Base-by-base conservation (phyloP, 2,113 vertebrate genomes). In the Strix aluco region DNA sequence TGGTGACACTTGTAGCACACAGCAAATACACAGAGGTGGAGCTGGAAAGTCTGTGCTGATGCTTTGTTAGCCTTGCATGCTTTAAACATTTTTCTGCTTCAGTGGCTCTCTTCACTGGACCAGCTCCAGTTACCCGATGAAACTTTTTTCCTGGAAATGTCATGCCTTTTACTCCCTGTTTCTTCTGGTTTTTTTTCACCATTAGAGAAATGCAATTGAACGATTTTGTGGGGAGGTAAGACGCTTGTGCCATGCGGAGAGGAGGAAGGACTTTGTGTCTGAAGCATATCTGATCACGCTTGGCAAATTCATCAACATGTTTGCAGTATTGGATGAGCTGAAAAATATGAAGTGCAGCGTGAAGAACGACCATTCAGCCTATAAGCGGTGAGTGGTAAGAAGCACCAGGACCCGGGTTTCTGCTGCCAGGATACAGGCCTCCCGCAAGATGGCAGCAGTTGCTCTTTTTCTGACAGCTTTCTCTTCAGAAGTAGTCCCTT, bases 341-440 rank as follows among this genome's bases (percentile, higher is more conserved):
- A 99, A 99, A 97, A 99, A 99, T 90, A 99, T 99, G 99, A 99
- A 99, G 87, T 99, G 99, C 97, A 99, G 99, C 0, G 99, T 99
- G 67, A 99, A 99, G 97, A 99, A 99, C 0, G 99, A 99, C 96
- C 99, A 99, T 93, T 99, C 99, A 0, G 99, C 99, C 3, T 99
- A 99, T 93, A 99, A 99, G 97, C 95, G 99, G 99, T 99, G 94
- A 95, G 97, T 11, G 69, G 30, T 18, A 9, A 26, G 44, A 47
- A 70, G 32, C n/a, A 44, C 7, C 17, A 5, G 81, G 57, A 36
- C 27, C 23, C 0, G 0, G 18, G 20, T 15, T n/a, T 81, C 61
- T 65, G 51, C 78, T 92, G 59, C 32, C 34, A 19, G 51, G 15
- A 22, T 30, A 22, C 34, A 59, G 55, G 30, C 23, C 40, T 51